These are phyloP conservation scores for Rhinoderma darwinii DNA, from an alignment of 2,113 vertebrate genomes.

Conservation along the genomic window DNA sequence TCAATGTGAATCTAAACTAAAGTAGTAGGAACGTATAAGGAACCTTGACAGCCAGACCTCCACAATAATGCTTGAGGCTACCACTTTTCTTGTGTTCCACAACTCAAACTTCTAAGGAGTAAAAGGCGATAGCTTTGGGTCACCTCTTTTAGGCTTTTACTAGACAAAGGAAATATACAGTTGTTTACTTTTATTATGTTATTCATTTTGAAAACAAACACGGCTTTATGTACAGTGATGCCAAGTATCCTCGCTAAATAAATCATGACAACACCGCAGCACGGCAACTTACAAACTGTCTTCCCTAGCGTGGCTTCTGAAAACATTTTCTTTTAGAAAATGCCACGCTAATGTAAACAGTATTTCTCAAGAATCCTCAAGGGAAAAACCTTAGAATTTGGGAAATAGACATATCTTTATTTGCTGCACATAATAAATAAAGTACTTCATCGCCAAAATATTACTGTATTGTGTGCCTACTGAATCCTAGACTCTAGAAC, in stretches of 20 bases:
- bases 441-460: conserved; percentile 7
- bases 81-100: background rate
- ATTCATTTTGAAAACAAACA: conserved; percentile 21
- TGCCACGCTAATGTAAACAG: conserved; percentile 33
- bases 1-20: background rate
- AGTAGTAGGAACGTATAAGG: background rate
- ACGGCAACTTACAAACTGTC: conserved; percentile 33
- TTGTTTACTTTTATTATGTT: background rate
- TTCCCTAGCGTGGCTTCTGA: conserved; percentile 38
- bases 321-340: conserved; percentile 40
- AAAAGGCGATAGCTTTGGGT: no score
- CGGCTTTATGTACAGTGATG: background rate
- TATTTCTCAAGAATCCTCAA: conserved; percentile 43
- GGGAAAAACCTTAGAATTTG: conserved; percentile 14
- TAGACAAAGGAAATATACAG: background rate
- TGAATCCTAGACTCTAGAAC: background rate
- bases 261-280: conserved; percentile 33
- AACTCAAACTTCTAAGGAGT: background rate
- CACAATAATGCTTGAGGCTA: background rate
- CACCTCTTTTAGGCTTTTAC: background rate
- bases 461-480: background rate
- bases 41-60: background rate
- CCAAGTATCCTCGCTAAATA: conserved; percentile 26
- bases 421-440: conserved; percentile 34
- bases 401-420: conserved; percentile 30